phyloP scores from a whole-genome alignment of 2,888 invertebrate genomes.

The Luperina testacea region DNA sequence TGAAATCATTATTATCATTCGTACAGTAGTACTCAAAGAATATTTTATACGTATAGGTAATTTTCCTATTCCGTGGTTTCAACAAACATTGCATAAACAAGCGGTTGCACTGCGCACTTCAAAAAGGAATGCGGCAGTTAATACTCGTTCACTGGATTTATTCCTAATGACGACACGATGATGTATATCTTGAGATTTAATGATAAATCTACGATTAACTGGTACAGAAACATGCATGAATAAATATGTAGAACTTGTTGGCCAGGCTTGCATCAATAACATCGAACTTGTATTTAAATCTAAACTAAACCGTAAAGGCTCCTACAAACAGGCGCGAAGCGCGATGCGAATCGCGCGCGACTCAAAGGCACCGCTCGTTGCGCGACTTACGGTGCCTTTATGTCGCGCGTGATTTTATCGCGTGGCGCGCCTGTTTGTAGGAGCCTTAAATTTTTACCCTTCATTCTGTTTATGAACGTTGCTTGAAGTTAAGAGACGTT shows the following conservation, averaged over 20 bases:
- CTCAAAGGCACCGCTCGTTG: too few species aligned
- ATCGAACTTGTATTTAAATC: slow-evolving; percentile 13
- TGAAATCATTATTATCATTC: too few species aligned
- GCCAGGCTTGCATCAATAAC: slow-evolving; percentile 25
- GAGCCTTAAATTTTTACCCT: neutral
- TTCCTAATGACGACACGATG: slow-evolving; percentile 69
- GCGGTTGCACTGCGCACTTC: slow-evolving; percentile 47
- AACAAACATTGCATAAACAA: slow-evolving; percentile 60
- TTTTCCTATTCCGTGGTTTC: slow-evolving; percentile 59
- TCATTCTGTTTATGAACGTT: neutral
- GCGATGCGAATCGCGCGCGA: too few species aligned
- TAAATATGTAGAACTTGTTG: slow-evolving; percentile 54
- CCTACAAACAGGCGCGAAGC: too few species aligned
- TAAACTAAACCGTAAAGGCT: neutral
- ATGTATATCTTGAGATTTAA: slow-evolving; percentile 69
- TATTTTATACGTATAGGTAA: slow-evolving; percentile 36
- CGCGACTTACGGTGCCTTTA: too few species aligned
- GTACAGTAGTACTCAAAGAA: slow-evolving; percentile 13
- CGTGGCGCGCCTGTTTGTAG: too few species aligned
- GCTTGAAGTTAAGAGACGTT: neutral
- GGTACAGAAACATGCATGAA: slow-evolving; percentile 52
- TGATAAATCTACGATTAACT: slow-evolving; percentile 67
- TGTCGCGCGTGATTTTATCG: too few species aligned
- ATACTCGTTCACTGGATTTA: slow-evolving; percentile 56
- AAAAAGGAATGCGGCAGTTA: slow-evolving; percentile 71